phyloP scores from a whole-genome alignment of 1,140 invertebrate genomes.

The Homalodisca vitripennis region DNA sequence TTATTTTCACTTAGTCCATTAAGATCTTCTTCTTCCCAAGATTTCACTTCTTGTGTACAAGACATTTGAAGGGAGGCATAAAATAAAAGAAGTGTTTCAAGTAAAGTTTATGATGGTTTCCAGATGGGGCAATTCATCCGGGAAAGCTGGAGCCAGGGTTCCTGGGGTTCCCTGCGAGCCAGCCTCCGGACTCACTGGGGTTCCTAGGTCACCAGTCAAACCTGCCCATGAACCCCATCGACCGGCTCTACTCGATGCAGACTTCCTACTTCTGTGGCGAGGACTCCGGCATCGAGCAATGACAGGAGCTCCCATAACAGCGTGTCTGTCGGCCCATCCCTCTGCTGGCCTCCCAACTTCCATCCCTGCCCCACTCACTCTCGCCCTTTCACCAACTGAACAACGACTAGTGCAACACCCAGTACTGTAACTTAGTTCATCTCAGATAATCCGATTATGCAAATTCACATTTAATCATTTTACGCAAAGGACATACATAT shows the following conservation, averaged over 20 bases:
- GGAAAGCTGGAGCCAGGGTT: constrained; percentile 19
- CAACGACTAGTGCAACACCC: too few relatives aligned
- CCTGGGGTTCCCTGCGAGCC: constrained; percentile 15
- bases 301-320: constrained; percentile 1
- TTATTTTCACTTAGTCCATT: too few relatives aligned
- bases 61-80: too few relatives aligned
- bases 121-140: not conserved
- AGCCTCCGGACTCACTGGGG: not conserved
- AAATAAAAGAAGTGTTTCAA: too few relatives aligned
- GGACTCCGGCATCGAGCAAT: constrained; percentile 43
- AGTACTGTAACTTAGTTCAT: too few relatives aligned
- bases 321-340: not conserved
- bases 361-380: not conserved
- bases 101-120: too few relatives aligned
- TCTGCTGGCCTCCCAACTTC: not conserved
- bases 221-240: constrained; percentile 54
- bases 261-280: constrained; percentile 62
- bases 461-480: too few relatives aligned
- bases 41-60: too few relatives aligned
- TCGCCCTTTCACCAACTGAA: not conserved
- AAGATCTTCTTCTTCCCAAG: too few relatives aligned
- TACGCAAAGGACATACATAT: too few relatives aligned
- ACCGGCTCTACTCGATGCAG: constrained; percentile 63
- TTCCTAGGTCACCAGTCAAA: not conserved
- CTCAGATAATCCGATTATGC: too few relatives aligned